Conservation (phyloP, 2,797 vertebrate species). For the Xiphophorus birchmanni region DNA sequence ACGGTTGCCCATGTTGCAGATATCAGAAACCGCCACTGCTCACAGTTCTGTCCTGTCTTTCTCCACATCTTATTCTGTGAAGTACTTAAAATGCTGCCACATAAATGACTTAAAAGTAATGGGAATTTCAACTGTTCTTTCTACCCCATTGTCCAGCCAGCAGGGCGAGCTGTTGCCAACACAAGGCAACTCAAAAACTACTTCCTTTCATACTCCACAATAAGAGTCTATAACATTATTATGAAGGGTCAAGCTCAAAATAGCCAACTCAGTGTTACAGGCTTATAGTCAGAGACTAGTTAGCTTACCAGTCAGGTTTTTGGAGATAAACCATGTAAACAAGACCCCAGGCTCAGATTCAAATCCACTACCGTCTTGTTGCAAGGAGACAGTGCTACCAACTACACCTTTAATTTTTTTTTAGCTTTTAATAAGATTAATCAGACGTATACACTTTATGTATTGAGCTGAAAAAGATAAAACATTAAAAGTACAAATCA, state of each 20-base stretch:
- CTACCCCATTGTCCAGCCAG: background rate
- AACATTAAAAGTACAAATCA: conserved; percentile 21
- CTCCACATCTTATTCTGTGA: background rate
- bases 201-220: background rate
- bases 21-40: background rate
- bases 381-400: background rate
- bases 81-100: background rate
- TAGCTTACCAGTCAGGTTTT: background rate
- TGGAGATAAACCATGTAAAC: background rate
- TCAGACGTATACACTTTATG: background rate
- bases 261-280: background rate
- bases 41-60: background rate
- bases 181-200: background rate
- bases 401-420: background rate
- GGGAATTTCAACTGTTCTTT: background rate
- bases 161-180: background rate
- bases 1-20: no score
- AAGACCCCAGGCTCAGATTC: background rate
- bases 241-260: background rate
- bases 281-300: background rate
- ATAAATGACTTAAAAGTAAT: background rate
- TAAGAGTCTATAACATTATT: background rate
- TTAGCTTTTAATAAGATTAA: conserved; percentile 3
- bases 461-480: conserved; percentile 23
- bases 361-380: background rate